Evolutionary conservation across 2,888 invertebrate species (phyloP), one percentile per base, ranked within the genome.

Genomic region (Chironomus tentans): DNA sequence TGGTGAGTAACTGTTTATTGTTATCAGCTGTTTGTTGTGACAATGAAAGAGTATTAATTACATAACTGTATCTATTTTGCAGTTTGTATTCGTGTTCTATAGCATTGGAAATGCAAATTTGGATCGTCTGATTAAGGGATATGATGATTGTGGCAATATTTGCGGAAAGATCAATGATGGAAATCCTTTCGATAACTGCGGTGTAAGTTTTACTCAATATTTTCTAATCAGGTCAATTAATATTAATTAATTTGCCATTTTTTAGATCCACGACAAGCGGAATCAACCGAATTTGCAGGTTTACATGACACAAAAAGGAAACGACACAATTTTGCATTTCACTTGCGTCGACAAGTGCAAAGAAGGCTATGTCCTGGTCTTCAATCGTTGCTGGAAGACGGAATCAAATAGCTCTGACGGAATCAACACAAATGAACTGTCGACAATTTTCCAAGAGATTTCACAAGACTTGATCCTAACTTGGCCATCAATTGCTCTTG

Each of bases 91-190:
- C 15, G 56, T 56, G 7, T 15, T 15, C n/a, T 56, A 56, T 56
- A 56, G 56, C 56, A 18, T 15, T 5, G n/a, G n/a, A 7, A 15
- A 56, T 15, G 56, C 15, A 90, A 22, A 65, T 10, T 4, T 65
- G 12, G 3, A 85, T 78, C 84, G 90, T 18, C 82, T 89, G 22
- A 81, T 88, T 62, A 86, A 88, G 79, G 90, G 90, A 7, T 88
- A 88, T 79, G 90, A 91, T 79, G 85, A 87, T 78, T 89, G 88
- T 79, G 89, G 87, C 3, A 87, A 89, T 80, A 82, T 89, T n/a
- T 91, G 91, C 80, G 90, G 89, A 1, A 77, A 74, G 5, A 81
- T 82, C 21, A 79, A 79, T 77, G 22, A 28, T 13, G 75, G 47
- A n/a, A 76, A 78, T 46, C 70, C 68, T n/a, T 50, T 50, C 3